Conservation (phyloP, 2,113 vertebrate species). For the Anguilla japonica region DNA sequence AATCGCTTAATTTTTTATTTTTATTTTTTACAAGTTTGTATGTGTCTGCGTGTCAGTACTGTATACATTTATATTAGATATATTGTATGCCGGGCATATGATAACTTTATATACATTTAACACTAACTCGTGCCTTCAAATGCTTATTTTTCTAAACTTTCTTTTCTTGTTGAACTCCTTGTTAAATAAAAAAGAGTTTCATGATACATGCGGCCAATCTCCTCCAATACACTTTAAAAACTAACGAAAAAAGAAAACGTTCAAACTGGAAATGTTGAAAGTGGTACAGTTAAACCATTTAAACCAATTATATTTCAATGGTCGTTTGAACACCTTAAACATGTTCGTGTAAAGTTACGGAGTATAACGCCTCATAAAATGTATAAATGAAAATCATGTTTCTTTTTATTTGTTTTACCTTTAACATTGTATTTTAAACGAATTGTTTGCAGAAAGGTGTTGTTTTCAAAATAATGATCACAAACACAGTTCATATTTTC, state of each 20-base stretch:
- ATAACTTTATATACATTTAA: neutral
- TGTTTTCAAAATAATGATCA: conserved; percentile 4
- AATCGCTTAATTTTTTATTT: neutral
- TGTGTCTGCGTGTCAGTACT: neutral
- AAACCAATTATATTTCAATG: neutral
- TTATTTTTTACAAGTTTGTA: neutral
- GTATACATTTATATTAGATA: neutral
- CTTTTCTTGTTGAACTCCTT: neutral
- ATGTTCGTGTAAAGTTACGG: neutral
- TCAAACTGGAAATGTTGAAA: conserved; percentile 14
- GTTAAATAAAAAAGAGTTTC: neutral
- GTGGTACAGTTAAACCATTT: conserved; percentile 4
- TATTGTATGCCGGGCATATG: conserved; percentile 13
- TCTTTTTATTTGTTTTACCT: conserved; percentile 13
- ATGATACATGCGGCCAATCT: neutral
- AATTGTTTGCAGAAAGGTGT: neutral
- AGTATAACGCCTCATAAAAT: conserved; percentile 1
- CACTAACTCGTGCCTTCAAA: conserved; percentile 9
- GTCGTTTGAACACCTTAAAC: conserved; percentile 1
- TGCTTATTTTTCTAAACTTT: conserved; percentile 6
- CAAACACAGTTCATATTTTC: conserved; percentile 4
- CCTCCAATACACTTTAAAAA: conserved; percentile 15
- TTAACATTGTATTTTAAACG: conserved; percentile 19
- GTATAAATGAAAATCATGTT: neutral
- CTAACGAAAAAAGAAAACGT: neutral